Percentiles rank a stretch among this genome's conserved stretches.
These are phyloP conservation scores for Crambe crambe DNA, from an alignment of 37 sponge, comb jelly and placozoan genomes.

Conservation along the genomic window DNA sequence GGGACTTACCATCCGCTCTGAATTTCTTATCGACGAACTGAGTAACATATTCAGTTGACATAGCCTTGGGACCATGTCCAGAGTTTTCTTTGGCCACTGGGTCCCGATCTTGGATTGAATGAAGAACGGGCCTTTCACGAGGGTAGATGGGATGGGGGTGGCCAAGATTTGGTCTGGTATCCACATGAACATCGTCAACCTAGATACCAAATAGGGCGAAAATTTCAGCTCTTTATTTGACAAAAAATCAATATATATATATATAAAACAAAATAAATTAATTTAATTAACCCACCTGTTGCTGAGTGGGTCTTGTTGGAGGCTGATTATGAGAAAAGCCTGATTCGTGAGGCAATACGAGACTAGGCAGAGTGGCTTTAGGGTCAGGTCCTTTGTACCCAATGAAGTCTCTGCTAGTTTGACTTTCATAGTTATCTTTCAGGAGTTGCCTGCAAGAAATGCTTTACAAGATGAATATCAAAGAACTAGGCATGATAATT, in stretches of 20 bases:
- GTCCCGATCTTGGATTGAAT: conserved; percentile 1
- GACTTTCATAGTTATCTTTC: conserved; percentile 40
- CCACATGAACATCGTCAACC: background rate
- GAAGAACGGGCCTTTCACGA: background rate
- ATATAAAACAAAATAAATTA: too few relatives aligned
- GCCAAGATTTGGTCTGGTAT: background rate
- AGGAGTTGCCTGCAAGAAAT: conserved; percentile 67
- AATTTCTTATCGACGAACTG: background rate
- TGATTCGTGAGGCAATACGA: background rate
- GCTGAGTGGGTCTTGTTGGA: background rate
- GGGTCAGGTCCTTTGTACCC: conserved; percentile 19
- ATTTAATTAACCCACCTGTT: background rate
- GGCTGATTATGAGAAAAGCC: background rate
- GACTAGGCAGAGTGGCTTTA: conserved; percentile 48
- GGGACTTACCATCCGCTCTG: too few relatives aligned
- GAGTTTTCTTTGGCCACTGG: conserved; percentile 22
- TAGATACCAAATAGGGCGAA: too few relatives aligned
- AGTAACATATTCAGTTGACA: conserved; percentile 7
- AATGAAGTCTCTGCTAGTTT: conserved; percentile 49
- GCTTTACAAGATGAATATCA: too few relatives aligned
- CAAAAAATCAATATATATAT: too few relatives aligned
- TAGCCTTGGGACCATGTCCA: conserved; percentile 10
- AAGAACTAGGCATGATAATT: too few relatives aligned
- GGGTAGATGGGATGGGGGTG: background rate
- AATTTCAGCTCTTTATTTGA: too few relatives aligned